These are phyloP conservation scores for Lontra canadensis DNA, from an alignment of 2,113 vertebrate genomes.

Conservation along the genomic window DNA sequence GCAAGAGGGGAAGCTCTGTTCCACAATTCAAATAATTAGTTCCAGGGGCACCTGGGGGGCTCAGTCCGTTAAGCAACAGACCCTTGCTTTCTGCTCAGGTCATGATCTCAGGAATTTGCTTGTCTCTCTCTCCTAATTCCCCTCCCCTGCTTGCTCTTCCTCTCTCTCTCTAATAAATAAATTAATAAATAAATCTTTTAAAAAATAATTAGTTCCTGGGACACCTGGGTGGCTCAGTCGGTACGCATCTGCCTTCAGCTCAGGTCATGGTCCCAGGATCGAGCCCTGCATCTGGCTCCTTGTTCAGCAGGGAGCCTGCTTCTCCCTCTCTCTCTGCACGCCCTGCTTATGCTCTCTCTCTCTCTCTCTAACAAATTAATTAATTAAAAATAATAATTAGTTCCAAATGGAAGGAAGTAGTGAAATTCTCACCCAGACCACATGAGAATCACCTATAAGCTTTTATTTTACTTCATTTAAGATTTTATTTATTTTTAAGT, in stretches of 20 bases:
- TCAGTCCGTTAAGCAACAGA: background rate
- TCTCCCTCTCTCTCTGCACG: background rate
- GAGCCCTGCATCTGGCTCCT: no score
- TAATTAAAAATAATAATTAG: background rate
- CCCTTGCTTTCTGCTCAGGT: background rate
- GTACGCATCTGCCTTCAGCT: no score
- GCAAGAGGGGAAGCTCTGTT: background rate
- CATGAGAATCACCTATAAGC: background rate
- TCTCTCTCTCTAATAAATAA: no score
- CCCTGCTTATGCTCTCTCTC: background rate
- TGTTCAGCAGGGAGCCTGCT: background rate
- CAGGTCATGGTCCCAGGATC: background rate
- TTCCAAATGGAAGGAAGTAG: background rate
- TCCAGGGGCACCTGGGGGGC: background rate
- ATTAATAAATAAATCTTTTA: no score
- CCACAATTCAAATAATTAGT: background rate
- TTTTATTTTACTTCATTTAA: background rate
- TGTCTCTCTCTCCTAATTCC: no score
- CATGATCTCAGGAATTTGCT: no score
- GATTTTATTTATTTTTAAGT: background rate
- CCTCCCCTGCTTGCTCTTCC: no score
- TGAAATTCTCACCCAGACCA: background rate
- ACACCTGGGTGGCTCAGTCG: background rate
- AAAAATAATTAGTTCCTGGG: background rate
- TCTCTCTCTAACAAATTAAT: background rate